Evolutionary conservation across 1,140 invertebrate species (phyloP), one percentile per base, ranked within the genome.

Genomic region (Coelopa frigida): DNA sequence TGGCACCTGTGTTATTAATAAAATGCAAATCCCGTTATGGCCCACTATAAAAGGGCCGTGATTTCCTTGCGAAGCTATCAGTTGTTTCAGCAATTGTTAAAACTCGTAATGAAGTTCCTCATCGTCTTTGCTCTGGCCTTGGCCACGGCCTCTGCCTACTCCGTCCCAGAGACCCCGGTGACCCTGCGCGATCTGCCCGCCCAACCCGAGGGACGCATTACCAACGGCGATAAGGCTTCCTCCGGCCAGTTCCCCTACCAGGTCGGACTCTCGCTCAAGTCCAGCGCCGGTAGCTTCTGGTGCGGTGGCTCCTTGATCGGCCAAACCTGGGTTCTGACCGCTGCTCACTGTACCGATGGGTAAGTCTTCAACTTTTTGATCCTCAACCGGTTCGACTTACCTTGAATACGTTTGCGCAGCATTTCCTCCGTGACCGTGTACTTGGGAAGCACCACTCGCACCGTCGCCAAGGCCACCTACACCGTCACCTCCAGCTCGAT

Each of bases 281-380:
- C 14, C 3, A 61, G 60, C 0, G 7, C 14, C 4, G 65, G 63
- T 7, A 50, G 56, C 51, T 23, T 15, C 12, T 69, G 65, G 51
- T 81, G 79, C 55, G 78, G 78, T 2, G 79, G 74, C 8, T 73
- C 73, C 18, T 51, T 81, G 22, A 71, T 80, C 14, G 61, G 61
- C 42, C 49, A 59, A 20, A 38, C 63, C 12, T 78, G 72, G 72
- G 58, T 78, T 7, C 48, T 81, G 22, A 75, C 75, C 4, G 77
- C 78, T 10, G 78, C 76, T 8, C 79, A 81, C 49, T 81, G 79
- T 53, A 26, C 31, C n/a, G 26, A 43, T 24, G 15, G 38, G 38
- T 42, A 31, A 17, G 42, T 38, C n/a, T n/a, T n/a, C n/a, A n/a
- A n/a, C n/a, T n/a, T n/a, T n/a, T n/a, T n/a, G 14, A 22, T 12